Evolutionary conservation across 2,888 invertebrate species (phyloP), one percentile per base, ranked within the genome.

Genomic region (Hoplodrina ambigua): DNA sequence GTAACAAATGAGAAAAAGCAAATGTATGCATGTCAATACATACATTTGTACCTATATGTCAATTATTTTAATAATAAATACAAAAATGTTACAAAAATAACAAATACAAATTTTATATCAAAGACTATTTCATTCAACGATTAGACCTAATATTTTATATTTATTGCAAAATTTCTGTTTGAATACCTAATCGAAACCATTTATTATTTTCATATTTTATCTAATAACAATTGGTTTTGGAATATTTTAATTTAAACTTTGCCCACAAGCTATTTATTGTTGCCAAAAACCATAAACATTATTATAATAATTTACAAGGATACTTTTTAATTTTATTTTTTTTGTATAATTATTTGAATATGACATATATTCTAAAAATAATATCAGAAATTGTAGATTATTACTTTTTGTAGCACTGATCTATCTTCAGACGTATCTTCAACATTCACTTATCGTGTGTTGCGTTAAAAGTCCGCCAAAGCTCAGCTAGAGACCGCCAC

Each of bases 401-500:
- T 25, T 25, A 25, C 25, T 25, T 25, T 25, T 25, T 25, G 25
- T 25, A 25, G 25, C 2, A 17, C 44, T n/a, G 1, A 56, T 33
- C 5, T 70, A 82, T 85, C 73, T 78, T 6, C 37, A 75, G 85
- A 86, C 56, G 8, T 17, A 78, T 87, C 83, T 20, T 17, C 17
- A 10, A 65, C 65, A 69, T 70, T 33, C 59, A 71, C 19, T 59
- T 55, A 79, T 44, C 82, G 72, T 88, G 84, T 79, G 58, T n/a
- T 54, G 44, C 4, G 37, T 54, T 55, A 56, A 49, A 78, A 85
- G 82, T 89, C 85, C 83, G 33, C 8, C 67, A 79, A 82, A 87
- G 75, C 75, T 72, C 71, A 30, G 63, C 81, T 50, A 88, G 90
- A 81, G 65, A 85, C 88, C 88, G 85, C 73, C 78, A 81, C 81